Percentiles rank a stretch among this genome's conserved stretches.
Evolutionary conservation across 2,113 vertebrate species (phyloP).

Genomic region (Nicator chloris): DNA sequence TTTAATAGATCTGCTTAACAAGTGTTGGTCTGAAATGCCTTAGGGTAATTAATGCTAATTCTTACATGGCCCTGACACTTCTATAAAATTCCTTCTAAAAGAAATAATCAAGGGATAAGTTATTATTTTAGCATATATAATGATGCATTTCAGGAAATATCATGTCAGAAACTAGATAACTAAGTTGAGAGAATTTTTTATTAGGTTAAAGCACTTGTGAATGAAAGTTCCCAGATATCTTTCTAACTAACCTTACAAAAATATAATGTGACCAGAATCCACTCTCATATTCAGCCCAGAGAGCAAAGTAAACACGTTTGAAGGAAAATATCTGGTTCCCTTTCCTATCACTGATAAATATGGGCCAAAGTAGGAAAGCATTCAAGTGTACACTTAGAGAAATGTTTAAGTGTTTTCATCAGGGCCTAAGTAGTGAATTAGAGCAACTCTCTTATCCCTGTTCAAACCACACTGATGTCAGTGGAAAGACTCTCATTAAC

Average conservation of each 20-base stretch:
- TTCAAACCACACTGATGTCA: constrained; percentile 6
- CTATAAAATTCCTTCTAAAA: constrained; percentile 9
- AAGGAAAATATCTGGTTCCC: background rate
- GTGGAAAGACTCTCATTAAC: constrained; percentile 35
- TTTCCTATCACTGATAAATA: background rate
- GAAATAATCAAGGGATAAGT: constrained; percentile 20
- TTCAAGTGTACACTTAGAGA: background rate
- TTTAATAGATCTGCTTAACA: constrained; percentile 30
- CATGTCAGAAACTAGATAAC: background rate
- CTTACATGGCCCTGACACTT: constrained; percentile 25
- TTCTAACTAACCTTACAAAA: background rate
- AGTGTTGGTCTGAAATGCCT: constrained; percentile 29
- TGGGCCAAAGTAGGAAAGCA: background rate
- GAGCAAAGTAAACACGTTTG: background rate
- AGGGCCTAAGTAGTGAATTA: background rate
- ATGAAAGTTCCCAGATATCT: background rate
- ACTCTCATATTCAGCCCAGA: background rate
- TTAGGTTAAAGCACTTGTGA: background rate
- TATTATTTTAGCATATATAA: constrained; percentile 34
- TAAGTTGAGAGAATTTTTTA: background rate
- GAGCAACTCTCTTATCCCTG: background rate
- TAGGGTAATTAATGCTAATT: constrained; percentile 36
- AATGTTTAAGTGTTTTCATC: background rate
- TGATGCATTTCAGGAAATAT: background rate
- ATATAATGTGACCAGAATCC: background rate